Evolutionary conservation across 2,888 invertebrate genomes (phyloP).

Genomic region (Dryobotodes eremita): DNA sequence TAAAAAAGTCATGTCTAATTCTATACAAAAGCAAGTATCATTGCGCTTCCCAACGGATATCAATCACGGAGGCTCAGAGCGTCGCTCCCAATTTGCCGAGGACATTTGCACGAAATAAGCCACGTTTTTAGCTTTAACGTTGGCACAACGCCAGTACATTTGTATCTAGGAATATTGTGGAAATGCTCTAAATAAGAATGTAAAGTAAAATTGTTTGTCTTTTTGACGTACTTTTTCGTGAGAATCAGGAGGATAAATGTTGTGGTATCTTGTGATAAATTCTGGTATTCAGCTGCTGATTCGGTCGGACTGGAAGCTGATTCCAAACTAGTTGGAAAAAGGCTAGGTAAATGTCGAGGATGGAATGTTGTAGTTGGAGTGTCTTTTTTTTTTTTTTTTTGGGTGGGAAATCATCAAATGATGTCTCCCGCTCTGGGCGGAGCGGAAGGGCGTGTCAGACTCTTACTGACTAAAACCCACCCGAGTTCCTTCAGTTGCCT

Average conservation of each 20-base stretch:
- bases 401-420: no score
- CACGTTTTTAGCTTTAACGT: slow-evolving; percentile 58
- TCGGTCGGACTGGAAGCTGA: no score
- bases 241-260: neutral
- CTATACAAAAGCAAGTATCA: slow-evolving; percentile 52
- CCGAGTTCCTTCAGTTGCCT: no score
- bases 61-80: slow-evolving; percentile 65
- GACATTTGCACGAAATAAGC: slow-evolving; percentile 69
- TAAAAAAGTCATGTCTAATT: slow-evolving; percentile 57
- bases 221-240: slow-evolving; percentile 24
- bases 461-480: no score
- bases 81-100: slow-evolving; percentile 68
- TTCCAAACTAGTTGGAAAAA: neutral
- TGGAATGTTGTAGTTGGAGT: neutral
- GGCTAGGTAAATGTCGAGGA: neutral
- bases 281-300: neutral
- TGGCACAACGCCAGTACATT: slow-evolving; percentile 64
- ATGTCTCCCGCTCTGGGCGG: no score
- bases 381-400: no score
- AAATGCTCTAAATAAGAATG: slow-evolving; percentile 54
- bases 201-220: slow-evolving; percentile 56
- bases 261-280: neutral
- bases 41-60: slow-evolving; percentile 52
- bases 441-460: no score
- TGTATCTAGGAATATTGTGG: slow-evolving; percentile 62